These are phyloP conservation scores for Crax fasciolata DNA, from an alignment of 2,797 vertebrate genomes.

Conservation along the genomic window DNA sequence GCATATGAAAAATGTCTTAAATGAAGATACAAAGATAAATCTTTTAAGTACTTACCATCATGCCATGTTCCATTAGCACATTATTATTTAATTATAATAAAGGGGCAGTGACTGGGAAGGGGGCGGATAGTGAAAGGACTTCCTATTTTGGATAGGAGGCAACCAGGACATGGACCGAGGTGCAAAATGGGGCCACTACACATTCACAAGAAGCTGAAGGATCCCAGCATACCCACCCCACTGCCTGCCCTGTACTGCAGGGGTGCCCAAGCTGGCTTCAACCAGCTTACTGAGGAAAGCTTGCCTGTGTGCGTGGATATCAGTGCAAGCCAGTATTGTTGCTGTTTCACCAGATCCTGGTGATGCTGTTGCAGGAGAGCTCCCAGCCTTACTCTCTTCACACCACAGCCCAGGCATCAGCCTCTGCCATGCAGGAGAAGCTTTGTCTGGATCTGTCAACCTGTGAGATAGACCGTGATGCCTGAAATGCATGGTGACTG, in stretches of 20 bases:
- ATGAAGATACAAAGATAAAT: constrained; percentile 56
- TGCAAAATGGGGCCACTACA: neutral
- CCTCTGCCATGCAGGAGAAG: neutral
- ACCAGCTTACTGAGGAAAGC: neutral
- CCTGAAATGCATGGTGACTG: neutral
- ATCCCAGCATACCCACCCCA: neutral
- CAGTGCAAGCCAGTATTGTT: neutral
- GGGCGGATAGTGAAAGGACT: neutral
- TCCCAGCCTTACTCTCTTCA: neutral
- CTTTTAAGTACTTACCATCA: constrained; percentile 50
- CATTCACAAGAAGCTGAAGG: neutral
- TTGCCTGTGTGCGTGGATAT: neutral
- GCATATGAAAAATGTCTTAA: constrained; percentile 70
- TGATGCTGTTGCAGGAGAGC: neutral
- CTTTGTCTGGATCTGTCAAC: neutral
- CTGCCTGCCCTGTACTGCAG: neutral
- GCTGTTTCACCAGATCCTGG: neutral
- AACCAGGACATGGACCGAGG: neutral
- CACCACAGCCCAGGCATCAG: neutral
- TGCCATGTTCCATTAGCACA: constrained; percentile 50
- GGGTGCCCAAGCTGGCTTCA: neutral
- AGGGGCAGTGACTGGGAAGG: neutral
- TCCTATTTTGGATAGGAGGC: neutral
- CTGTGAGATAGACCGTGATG: neutral
- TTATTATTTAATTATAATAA: constrained; percentile 7